phyloP scores from a whole-genome alignment of 2,888 invertebrate genomes.

The Axea sp. region DNA sequence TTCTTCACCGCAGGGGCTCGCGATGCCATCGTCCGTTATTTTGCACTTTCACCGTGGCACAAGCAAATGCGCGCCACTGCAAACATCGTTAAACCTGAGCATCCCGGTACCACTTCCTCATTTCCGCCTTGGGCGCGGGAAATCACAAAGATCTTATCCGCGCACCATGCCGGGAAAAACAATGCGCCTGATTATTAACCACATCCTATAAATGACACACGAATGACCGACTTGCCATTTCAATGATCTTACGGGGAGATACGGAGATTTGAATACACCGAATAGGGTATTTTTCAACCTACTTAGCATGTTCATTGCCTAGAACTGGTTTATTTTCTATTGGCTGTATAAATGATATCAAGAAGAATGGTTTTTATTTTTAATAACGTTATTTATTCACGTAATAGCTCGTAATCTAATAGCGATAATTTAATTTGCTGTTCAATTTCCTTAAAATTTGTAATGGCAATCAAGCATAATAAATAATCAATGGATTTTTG shows the following conservation, averaged over 20 bases:
- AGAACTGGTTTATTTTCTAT: constrained; percentile 23
- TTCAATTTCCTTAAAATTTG: too few relatives aligned
- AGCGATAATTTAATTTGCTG: too few relatives aligned
- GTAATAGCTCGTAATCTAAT: neutral
- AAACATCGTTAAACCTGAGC: constrained; percentile 9
- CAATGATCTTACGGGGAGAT: constrained; percentile 10
- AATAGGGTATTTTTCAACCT: constrained; percentile 15
- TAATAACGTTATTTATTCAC: neutral
- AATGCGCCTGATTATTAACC: constrained; percentile 22
- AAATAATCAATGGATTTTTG: too few relatives aligned
- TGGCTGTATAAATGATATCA: constrained; percentile 13
- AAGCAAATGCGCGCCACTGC: constrained; percentile 1
- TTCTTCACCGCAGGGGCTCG: constrained; percentile 27
- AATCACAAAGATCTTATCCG: constrained; percentile 11
- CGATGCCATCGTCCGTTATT: constrained; percentile 22
- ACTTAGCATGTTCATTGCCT: constrained; percentile 1
- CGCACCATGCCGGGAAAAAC: constrained; percentile 9
- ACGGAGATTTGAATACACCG: constrained; percentile 4
- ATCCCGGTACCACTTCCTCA: constrained; percentile 4
- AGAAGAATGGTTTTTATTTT: neutral
- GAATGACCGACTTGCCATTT: constrained; percentile 28
- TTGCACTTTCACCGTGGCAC: constrained; percentile 33
- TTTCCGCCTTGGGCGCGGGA: constrained; percentile 18
- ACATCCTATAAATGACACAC: constrained; percentile 25
- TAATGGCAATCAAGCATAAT: too few relatives aligned